Conservation (phyloP, 2,888 invertebrate genomes). For the Sturmia bella region DNA sequence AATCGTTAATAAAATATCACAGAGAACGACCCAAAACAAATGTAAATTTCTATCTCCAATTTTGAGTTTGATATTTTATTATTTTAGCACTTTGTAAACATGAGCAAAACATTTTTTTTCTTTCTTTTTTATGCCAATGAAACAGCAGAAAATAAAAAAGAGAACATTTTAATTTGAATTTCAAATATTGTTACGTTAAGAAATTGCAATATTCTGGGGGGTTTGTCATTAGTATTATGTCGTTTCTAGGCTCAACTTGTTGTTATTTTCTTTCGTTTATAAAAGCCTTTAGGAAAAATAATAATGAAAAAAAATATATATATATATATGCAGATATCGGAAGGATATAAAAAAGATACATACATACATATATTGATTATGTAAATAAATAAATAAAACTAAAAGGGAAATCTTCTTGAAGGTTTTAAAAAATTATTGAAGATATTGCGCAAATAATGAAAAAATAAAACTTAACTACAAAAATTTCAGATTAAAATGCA, state of each 20-base stretch:
- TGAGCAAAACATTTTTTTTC: too few relatives aligned
- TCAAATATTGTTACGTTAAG: too few relatives aligned
- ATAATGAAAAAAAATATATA: neutral
- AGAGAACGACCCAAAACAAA: slow-evolving; percentile 15
- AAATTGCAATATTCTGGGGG: too few relatives aligned
- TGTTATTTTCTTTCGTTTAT: slow-evolving; percentile 18
- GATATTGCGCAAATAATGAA: slow-evolving; percentile 56
- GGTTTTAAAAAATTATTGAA: slow-evolving; percentile 36
- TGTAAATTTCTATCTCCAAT: neutral
- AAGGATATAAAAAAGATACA: slow-evolving; percentile 1
- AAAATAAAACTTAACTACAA: slow-evolving; percentile 33
- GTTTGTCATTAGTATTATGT: too few relatives aligned
- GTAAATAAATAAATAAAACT: slow-evolving; percentile 64
- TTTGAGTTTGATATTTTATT: neutral
- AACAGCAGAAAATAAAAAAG: too few relatives aligned
- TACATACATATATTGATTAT: slow-evolving; percentile 1
- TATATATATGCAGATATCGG: neutral
- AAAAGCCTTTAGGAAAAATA: slow-evolving; percentile 39
- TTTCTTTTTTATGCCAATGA: too few relatives aligned
- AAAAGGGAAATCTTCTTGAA: slow-evolving; percentile 27
- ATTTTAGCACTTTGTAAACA: too few relatives aligned
- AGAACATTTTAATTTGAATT: too few relatives aligned
- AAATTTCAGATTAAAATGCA: slow-evolving; percentile 1
- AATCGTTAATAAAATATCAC: slow-evolving; percentile 39
- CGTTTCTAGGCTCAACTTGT: neutral